These are phyloP conservation scores for Lepidothrix coronata DNA, from an alignment of 2,113 vertebrate species.

Conservation along the genomic window DNA sequence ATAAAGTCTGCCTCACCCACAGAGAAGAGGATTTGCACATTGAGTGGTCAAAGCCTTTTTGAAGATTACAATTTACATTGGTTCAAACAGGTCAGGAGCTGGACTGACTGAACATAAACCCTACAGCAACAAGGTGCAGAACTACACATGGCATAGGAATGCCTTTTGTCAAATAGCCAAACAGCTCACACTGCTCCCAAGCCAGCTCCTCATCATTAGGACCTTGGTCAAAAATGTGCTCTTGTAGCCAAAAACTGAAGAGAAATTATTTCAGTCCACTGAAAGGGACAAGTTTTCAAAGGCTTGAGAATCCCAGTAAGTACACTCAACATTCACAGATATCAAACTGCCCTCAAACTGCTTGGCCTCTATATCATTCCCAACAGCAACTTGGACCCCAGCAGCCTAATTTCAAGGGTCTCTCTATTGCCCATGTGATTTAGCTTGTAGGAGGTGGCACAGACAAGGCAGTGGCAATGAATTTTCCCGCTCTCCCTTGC, in stretches of 20 bases:
- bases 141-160: neutral
- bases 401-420: neutral
- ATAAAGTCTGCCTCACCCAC: neutral
- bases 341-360: neutral
- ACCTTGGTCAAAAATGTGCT: neutral
- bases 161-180: neutral
- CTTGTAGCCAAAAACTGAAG: neutral
- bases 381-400: neutral
- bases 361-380: neutral
- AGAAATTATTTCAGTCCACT: neutral
- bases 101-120: neutral
- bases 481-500: neutral
- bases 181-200: fast-evolving
- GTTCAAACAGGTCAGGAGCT: neutral
- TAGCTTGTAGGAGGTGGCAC: neutral
- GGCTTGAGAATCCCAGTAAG: neutral
- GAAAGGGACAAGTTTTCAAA: neutral
- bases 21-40: neutral
- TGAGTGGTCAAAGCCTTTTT: neutral
- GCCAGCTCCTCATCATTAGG: neutral
- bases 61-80: neutral
- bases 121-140: neutral
- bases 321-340: neutral
- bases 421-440: neutral
- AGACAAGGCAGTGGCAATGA: neutral